Conservation (phyloP, 2,113 vertebrate genomes). For the Phaethon lepturus region DNA sequence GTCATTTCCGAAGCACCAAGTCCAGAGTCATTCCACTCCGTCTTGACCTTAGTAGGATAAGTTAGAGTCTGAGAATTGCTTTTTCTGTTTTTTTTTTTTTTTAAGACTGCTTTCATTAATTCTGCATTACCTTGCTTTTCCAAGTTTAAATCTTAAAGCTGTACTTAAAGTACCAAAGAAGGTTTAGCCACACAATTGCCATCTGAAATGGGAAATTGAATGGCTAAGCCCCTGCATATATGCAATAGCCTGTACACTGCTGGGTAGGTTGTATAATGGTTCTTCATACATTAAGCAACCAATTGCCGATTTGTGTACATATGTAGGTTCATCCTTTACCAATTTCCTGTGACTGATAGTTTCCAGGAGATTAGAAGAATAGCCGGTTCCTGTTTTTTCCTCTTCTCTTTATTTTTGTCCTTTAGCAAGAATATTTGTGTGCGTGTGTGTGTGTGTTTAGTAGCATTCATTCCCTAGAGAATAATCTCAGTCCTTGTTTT, state of each 20-base stretch:
- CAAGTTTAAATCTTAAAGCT: slow-evolving; percentile 15
- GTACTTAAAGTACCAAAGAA: background rate
- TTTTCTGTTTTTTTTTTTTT: background rate
- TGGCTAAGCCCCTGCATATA: background rate
- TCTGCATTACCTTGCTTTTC: background rate
- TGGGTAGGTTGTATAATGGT: background rate
- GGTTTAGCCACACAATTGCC: slow-evolving; percentile 17
- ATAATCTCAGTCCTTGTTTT: slow-evolving; percentile 80
- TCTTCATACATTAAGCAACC: slow-evolving; percentile 9
- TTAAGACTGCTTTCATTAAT: background rate
- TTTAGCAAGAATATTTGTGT: slow-evolving; percentile 56
- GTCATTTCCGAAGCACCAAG: background rate
- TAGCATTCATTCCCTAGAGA: slow-evolving; percentile 73
- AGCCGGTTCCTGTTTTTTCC: slow-evolving; percentile 31
- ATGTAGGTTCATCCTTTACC: slow-evolving; percentile 18
- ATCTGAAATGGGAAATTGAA: background rate
- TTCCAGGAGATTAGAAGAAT: slow-evolving; percentile 55
- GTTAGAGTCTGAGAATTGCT: background rate
- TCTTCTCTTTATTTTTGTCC: slow-evolving; percentile 57
- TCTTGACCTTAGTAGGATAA: background rate
- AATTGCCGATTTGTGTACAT: background rate
- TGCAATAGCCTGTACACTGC: background rate
- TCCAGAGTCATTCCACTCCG: background rate
- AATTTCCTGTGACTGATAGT: slow-evolving; percentile 36
- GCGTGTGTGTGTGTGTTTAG: slow-evolving; percentile 48